Conservation (phyloP, 30 jellyfish, hydroid and myxozoan genomes). For the Pseudorhiza aurosa region DNA sequence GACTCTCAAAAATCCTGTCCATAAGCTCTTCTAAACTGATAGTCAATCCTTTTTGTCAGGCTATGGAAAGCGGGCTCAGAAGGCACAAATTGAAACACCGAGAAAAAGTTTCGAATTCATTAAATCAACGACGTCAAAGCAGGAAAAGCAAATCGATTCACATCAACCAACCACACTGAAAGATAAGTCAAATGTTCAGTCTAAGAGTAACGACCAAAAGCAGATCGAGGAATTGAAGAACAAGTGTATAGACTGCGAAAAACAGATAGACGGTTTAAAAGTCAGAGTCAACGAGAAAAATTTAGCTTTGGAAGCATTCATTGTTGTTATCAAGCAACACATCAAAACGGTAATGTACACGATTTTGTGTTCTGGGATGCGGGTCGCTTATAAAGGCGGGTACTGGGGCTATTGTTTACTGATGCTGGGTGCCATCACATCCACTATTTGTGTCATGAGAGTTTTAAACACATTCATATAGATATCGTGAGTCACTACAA, state of each 20-base stretch:
- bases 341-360: slow-evolving; percentile 66
- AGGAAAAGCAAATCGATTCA: slow-evolving; percentile 2
- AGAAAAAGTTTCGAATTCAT: background rate
- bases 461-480: too few species aligned
- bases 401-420: too few species aligned
- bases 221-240: slow-evolving; percentile 36
- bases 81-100: slow-evolving; percentile 7
- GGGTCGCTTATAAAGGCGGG: too few species aligned
- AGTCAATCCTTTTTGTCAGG: too few species aligned
- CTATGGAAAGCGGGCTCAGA: slow-evolving; percentile 7
- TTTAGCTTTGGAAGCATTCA: slow-evolving; percentile 75
- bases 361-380: too few species aligned
- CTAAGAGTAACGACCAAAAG: slow-evolving; percentile 21
- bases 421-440: too few species aligned
- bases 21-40: background rate
- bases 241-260: slow-evolving; percentile 51
- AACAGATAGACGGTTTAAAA: slow-evolving; percentile 28
- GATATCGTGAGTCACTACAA: too few species aligned
- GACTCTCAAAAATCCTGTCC: too few species aligned
- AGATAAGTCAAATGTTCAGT: slow-evolving; percentile 19
- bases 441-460: too few species aligned
- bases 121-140: background rate
- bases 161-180: background rate
- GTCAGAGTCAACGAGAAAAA: slow-evolving; percentile 36
- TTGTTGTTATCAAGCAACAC: slow-evolving; percentile 74